phyloP scores from a whole-genome alignment of 2,113 vertebrate genomes.

The Scalopus aquaticus region DNA sequence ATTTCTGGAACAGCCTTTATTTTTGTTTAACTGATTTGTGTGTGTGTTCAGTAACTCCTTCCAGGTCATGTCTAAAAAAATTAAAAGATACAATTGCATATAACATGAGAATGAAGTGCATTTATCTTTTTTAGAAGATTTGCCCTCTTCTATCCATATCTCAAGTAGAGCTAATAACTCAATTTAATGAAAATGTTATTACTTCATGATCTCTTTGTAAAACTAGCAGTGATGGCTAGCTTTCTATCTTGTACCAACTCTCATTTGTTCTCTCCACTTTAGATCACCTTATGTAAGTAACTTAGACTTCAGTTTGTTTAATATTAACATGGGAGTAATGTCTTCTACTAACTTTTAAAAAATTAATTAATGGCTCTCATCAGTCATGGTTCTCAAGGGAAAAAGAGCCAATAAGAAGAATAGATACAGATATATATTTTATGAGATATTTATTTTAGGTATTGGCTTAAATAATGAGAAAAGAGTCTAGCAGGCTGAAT shows the following conservation, averaged over 20 bases:
- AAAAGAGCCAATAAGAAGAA: not conserved
- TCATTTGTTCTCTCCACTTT: not conserved
- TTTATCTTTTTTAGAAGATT: not conserved
- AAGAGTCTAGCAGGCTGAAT: not conserved
- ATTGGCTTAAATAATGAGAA: not conserved
- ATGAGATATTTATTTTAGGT: too few species aligned
- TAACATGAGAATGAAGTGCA: not conserved
- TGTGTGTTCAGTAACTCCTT: slow-evolving; percentile 56
- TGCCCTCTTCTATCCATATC: not conserved
- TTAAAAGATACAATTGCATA: not conserved
- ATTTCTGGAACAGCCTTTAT: slow-evolving; percentile 26
- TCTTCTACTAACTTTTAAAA: not conserved
- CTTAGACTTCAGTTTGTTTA: not conserved
- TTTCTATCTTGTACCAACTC: not conserved
- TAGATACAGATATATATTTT: not conserved
- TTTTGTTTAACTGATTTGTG: not conserved
- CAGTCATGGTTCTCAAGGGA: not conserved
- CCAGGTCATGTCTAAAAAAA: slow-evolving; percentile 49
- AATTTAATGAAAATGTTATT: not conserved
- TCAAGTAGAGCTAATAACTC: not conserved
- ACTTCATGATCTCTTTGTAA: not conserved
- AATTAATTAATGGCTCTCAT: not conserved
- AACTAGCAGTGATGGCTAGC: not conserved
- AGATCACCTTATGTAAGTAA: not conserved
- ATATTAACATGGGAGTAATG: not conserved